Conservation (phyloP, 1,140 invertebrate genomes). For the Bombus polaris region DNA sequence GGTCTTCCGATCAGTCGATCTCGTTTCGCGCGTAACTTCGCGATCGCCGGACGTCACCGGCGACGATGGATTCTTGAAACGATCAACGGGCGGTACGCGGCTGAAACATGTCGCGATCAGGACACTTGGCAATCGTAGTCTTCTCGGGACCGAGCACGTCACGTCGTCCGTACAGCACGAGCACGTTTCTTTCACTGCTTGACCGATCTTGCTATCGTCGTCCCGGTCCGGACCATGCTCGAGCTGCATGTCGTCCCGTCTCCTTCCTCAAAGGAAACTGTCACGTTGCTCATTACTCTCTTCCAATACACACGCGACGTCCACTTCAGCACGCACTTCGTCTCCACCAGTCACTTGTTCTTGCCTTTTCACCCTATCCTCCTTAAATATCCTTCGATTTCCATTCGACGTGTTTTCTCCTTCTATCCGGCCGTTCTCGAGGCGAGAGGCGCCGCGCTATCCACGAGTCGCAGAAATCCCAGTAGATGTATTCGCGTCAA, state of each 20-base stretch:
- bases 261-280: constrained; percentile 39
- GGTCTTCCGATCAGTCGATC: neutral
- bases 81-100: neutral
- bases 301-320: constrained; percentile 24
- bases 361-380: neutral
- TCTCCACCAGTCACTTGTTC: neutral
- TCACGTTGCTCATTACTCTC: constrained; percentile 56
- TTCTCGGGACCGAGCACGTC: constrained; percentile 6
- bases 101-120: constrained; percentile 39
- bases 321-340: constrained; percentile 5
- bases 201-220: constrained; percentile 42
- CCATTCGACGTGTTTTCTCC: no score
- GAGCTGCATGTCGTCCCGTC: constrained; percentile 55
- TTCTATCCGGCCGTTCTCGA: no score
- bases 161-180: constrained; percentile 12
- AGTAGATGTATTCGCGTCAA: neutral
- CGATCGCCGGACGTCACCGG: constrained; percentile 19
- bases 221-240: constrained; percentile 48
- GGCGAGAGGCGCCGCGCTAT: no score
- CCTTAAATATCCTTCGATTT: neutral
- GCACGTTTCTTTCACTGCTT: constrained; percentile 55
- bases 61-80: neutral
- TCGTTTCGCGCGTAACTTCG: constrained; percentile 4
- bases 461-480: neutral
- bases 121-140: constrained; percentile 76